Evolutionary conservation across 2,113 vertebrate genomes (phyloP).

Genomic region (Bungarus multicinctus): DNA sequence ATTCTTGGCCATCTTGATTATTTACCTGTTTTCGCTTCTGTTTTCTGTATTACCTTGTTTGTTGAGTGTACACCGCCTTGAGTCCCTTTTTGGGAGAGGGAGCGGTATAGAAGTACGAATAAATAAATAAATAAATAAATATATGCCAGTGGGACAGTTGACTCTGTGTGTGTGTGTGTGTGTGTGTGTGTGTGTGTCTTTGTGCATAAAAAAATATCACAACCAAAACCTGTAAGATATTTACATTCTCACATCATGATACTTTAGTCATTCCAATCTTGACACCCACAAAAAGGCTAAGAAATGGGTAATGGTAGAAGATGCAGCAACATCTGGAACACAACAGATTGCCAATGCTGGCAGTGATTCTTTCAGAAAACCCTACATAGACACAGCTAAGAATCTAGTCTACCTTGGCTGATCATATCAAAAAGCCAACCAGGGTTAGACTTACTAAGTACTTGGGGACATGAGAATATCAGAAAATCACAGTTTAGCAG

Average conservation of each 20-base stretch:
- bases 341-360: not conserved
- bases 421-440: not conserved
- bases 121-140: too few relatives aligned
- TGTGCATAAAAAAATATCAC: not conserved
- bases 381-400: not conserved
- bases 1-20: too few relatives aligned
- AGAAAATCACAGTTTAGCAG: not conserved
- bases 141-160: not conserved
- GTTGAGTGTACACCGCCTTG: too few relatives aligned
- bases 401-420: not conserved
- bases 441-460: not conserved
- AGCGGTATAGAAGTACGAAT: too few relatives aligned
- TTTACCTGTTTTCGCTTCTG: too few relatives aligned
- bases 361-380: not conserved
- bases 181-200: not conserved
- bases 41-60: too few relatives aligned
- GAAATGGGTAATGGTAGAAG: not conserved
- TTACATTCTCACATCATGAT: not conserved
- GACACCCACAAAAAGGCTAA: not conserved
- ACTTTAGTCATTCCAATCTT: not conserved
- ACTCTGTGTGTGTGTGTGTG: not conserved
- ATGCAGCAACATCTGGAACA: not conserved
- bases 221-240: not conserved
- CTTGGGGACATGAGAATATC: not conserved
- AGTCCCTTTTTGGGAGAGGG: too few relatives aligned